Evolutionary conservation across 2,888 invertebrate genomes (phyloP), one percentile per base, ranked within the genome.

Genomic region (Agrochola lychnidis): DNA sequence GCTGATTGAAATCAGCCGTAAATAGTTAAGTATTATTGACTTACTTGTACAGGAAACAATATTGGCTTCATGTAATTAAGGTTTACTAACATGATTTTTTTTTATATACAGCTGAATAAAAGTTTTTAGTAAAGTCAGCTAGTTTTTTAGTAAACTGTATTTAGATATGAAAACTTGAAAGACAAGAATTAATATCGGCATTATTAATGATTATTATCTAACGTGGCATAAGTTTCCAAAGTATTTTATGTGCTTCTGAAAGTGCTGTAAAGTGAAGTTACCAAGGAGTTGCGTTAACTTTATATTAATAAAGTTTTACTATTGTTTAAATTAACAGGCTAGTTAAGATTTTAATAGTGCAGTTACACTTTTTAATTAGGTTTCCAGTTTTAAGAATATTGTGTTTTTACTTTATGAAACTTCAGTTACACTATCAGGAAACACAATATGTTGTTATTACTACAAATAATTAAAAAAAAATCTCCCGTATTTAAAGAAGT

Each of bases 271-370:
- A 82, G 68, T 77, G 73, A 80, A 79, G 73, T 78, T 78, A 40
- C 66, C 62, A 12, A 22, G n/a, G 45, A 78, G 70, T 42, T 70
- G 70, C 72, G 73, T 73, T 78, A 75, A 81, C 76, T 84, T 81
- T 77, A 82, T 85, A 90, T 89, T 88, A 87, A 85, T 88, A 85
- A 90, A 89, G 88, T 88, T 88, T 79, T 48, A 57, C 68, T 66
- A 78, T 82, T 83, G 70, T 79, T 78, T 80, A n/a, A 77, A 30
- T 73, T 71, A 77, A 66, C 62, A 66, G 42, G n/a, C 62, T 56
- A 25, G 53, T 72, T 40, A 73, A 78, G 70, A 62, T 73, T 74
- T 79, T 70, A 76, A 74, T 76, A 40, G 42, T 48, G 61, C 6
- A 72, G 64, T 9, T 72, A 56, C 76, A 82, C 53, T 63, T 81